phyloP scores from a whole-genome alignment of 2,113 vertebrate species.

The Sigmodon hispidus region DNA sequence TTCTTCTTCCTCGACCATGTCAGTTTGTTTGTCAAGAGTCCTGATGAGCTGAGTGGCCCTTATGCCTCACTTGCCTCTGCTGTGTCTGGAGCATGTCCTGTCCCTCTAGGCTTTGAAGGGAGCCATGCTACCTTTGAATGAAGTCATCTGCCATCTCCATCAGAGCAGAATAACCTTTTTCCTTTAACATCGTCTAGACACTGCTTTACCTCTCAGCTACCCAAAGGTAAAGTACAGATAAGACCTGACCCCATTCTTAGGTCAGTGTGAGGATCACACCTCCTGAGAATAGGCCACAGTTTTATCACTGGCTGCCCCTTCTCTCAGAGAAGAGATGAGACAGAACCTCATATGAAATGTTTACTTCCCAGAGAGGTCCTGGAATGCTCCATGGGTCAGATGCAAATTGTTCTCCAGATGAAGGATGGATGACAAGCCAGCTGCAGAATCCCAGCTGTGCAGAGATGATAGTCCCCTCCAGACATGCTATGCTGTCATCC shows the following conservation, averaged over 20 bases:
- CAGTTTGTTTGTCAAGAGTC: neutral
- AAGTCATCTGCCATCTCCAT: neutral
- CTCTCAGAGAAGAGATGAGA: neutral
- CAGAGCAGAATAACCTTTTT: neutral
- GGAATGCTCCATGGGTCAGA: neutral
- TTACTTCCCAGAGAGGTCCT: neutral
- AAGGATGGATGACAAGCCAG: too few species aligned
- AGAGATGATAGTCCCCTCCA: neutral
- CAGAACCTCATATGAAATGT: fast-evolving
- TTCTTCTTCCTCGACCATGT: neutral
- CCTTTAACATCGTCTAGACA: neutral
- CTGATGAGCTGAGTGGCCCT: fast-evolving
- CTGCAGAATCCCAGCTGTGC: neutral
- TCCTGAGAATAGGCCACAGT: neutral
- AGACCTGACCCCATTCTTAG: neutral
- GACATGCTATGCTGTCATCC: too few species aligned
- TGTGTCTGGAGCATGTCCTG: neutral
- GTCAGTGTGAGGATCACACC: neutral
- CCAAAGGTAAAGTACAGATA: neutral
- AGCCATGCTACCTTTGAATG: neutral
- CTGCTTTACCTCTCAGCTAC: neutral
- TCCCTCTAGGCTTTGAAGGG: neutral
- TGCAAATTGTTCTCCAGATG: neutral
- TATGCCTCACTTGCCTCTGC: fast-evolving
- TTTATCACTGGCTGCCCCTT: neutral